Evolutionary conservation across 1,140 invertebrate genomes (phyloP).

Genomic region (Anastrepha ludens): DNA sequence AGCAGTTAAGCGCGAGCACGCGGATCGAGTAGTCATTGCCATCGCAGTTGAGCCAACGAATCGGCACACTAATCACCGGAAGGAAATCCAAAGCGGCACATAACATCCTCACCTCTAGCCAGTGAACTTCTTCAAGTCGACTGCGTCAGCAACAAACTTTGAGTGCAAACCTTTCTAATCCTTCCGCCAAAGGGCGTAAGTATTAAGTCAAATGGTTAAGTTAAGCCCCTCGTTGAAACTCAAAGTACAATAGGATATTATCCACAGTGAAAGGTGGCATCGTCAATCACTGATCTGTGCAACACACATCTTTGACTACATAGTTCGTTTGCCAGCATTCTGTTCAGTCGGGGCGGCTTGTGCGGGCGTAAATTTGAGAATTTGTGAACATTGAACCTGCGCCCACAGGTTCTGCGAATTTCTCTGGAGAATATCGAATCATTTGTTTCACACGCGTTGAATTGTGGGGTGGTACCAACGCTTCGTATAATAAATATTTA

Average conservation of each 20-base stretch:
- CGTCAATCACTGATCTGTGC: constrained; percentile 5
- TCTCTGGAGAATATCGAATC: constrained; percentile 17
- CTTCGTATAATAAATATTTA: background rate
- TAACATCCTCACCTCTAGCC: background rate
- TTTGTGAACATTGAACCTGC: background rate
- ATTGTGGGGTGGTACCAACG: background rate
- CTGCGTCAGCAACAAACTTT: background rate
- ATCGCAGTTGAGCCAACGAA: background rate
- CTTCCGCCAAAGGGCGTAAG: background rate
- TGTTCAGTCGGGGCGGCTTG: background rate
- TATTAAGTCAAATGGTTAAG: background rate
- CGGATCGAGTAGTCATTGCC: constrained; percentile 18
- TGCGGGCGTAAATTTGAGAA: background rate
- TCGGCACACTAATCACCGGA: background rate
- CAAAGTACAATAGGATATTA: background rate
- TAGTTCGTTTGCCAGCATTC: background rate
- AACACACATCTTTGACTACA: background rate
- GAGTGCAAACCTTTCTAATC: background rate
- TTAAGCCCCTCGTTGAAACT: background rate
- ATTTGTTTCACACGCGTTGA: background rate
- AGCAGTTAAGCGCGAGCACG: constrained; percentile 53
- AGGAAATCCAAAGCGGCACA: background rate
- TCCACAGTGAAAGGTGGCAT: background rate
- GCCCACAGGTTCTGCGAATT: background rate
- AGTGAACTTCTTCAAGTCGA: background rate